Base-by-base conservation (phyloP, 1,140 invertebrate species). In the Cephus cinctus region DNA sequence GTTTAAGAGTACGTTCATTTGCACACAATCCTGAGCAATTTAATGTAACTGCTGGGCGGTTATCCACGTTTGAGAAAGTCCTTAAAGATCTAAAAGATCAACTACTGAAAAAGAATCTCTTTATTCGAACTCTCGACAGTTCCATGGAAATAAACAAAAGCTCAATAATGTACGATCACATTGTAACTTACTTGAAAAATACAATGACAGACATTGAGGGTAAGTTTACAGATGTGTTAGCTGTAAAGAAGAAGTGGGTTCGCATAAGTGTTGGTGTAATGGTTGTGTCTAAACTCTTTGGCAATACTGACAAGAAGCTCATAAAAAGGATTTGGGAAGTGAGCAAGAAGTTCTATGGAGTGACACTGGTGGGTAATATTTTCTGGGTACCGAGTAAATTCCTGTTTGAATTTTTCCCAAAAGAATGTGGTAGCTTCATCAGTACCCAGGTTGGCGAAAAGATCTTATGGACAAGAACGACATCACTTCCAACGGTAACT, bases 301-400 rank as follows among this genome's bases (percentile, higher is more conserved):
- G 87, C 16, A 80, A 77, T 32, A 79, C 80, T 50, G 92, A 96
- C 60, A 92, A 86, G 65, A 92, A 89, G 76, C 65, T 88, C 8
- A 81, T 90, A 36, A 89, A 85, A 75, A 72, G 78, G 47, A 57
- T 94, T 5, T 76, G 83, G 57, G 90, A 93, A 54, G 62, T 85
- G 1, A 85, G 91, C 65, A 86, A 84, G 71, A 92, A 89, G 79
- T 84, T 87, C 40, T 87, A 87, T 41, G 87, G 84, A 34, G 82
- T 92, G 16, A 84, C 83, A 41, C 69, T 94, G 3, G 76, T 83
- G 39, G 90, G 89, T 2, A 88, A 88, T 67, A 77, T 87, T 14
- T 65, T 92, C 22, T 94, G 90, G 89, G 83, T 87, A 62, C 88
- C 91, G 4, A 88, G 87, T 67, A 78, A 81, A 51, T 93, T 93